Percentiles rank a stretch among this genome's conserved stretches.
phyloP scores from a whole-genome alignment of 2,797 vertebrate genomes.

The Fringilla coelebs region DNA sequence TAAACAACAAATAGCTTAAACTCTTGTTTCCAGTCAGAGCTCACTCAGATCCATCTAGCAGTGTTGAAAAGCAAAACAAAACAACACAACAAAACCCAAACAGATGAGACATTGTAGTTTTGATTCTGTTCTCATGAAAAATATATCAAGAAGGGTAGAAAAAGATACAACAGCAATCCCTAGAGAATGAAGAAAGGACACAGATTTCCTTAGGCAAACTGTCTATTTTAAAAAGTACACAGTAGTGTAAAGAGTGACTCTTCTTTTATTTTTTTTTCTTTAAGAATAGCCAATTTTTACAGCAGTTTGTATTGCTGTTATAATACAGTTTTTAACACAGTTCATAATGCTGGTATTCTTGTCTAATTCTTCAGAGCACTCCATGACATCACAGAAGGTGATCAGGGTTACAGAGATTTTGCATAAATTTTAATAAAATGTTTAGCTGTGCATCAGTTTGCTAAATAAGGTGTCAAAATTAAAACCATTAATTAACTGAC shows the following conservation, averaged over 20 bases:
- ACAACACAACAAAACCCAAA: neutral
- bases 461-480: neutral
- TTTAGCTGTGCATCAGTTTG: neutral
- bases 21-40: neutral
- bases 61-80: neutral
- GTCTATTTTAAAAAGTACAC: neutral
- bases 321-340: neutral
- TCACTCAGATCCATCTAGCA: neutral
- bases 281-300: neutral
- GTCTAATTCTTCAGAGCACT: neutral
- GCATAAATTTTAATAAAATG: neutral
- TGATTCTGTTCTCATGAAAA: neutral
- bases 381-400: neutral
- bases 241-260: neutral
- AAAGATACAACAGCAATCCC: neutral
- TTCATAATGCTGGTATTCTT: neutral
- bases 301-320: neutral
- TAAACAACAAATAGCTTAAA: slow-evolving; percentile 29
- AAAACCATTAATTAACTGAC: neutral
- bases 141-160: neutral
- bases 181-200: neutral
- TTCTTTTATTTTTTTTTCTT: neutral
- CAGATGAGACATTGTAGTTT: neutral
- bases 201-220: neutral
- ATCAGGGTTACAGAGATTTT: neutral